A percentile compares a stretch with the other conserved stretches of the same genome.
Conservation (phyloP, 2,888 invertebrate genomes). For the Halocaridina rubra region DNA sequence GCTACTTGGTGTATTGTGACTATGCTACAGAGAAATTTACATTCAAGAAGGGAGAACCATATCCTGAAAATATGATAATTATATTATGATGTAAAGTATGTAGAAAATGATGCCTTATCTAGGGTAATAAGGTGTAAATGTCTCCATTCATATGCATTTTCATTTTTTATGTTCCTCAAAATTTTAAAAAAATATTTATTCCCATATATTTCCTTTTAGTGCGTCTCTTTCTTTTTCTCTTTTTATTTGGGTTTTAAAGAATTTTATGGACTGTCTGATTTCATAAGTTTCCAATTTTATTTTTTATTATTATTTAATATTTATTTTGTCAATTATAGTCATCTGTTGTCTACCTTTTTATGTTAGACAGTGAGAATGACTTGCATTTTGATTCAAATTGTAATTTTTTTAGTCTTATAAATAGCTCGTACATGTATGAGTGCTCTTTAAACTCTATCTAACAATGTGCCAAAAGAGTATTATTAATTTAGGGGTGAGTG, state of each 20-base stretch:
- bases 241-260: no score
- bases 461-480: no score
- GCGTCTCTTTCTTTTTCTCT: no score
- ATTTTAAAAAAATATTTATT: no score
- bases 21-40: no score
- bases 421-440: constrained; percentile 18
- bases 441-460: no score
- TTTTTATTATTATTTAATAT: background rate
- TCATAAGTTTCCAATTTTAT: no score
- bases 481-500: no score
- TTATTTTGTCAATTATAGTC: background rate
- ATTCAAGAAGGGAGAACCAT: background rate
- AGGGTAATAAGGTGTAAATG: constrained; percentile 13
- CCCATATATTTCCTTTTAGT: no score
- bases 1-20: no score
- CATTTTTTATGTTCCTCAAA: background rate
- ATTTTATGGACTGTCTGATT: no score
- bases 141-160: background rate
- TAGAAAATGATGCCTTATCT: constrained; percentile 19
- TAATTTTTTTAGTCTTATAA: constrained; percentile 5
- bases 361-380: constrained; percentile 40
- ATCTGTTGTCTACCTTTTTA: constrained; percentile 40
- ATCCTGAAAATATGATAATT: background rate
- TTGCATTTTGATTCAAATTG: background rate
- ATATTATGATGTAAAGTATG: background rate